Conservation (phyloP, 2,797 vertebrate species). For the Glossophaga mutica region DNA sequence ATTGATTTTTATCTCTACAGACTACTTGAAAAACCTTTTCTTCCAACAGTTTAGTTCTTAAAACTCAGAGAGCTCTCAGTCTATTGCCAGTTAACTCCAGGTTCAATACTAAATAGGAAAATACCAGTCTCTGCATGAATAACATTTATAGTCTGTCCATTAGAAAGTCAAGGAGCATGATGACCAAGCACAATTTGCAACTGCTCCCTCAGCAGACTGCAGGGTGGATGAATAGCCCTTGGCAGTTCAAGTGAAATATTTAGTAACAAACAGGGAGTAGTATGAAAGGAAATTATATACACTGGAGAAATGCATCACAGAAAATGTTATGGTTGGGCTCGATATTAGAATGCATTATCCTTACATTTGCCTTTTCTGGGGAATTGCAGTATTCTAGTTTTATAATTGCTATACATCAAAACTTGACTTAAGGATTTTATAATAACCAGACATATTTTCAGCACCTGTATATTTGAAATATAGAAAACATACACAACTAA, state of each 20-base stretch:
- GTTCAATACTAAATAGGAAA: conserved; percentile 55
- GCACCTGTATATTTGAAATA: background rate
- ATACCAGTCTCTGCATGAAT: conserved; percentile 46
- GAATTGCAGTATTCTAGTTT: background rate
- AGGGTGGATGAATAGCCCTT: conserved; percentile 41
- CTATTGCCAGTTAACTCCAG: background rate
- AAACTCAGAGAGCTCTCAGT: background rate
- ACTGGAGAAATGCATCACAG: conserved; percentile 45
- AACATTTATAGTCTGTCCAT: conserved; percentile 50
- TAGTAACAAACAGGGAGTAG: conserved; percentile 57
- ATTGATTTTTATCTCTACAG: conserved; percentile 65
- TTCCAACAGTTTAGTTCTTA: conserved; percentile 17
- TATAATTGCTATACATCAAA: conserved; percentile 40
- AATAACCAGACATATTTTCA: background rate
- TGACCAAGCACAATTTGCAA: conserved; percentile 64
- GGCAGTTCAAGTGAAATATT: conserved; percentile 65
- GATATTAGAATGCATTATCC: conserved; percentile 50
- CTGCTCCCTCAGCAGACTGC: conserved; percentile 70
- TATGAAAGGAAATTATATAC: conserved; percentile 62
- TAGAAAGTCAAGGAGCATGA: conserved; percentile 63
- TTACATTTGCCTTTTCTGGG: background rate
- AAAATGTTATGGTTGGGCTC: conserved; percentile 40
- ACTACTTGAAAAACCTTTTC: conserved; percentile 30
- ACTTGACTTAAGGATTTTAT: conserved; percentile 17
- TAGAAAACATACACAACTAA: background rate